A percentile compares a stretch with the other conserved stretches of the same genome.
Evolutionary conservation across 2,888 invertebrate species (phyloP).

Genomic region (Mesorhabditis sp.): DNA sequence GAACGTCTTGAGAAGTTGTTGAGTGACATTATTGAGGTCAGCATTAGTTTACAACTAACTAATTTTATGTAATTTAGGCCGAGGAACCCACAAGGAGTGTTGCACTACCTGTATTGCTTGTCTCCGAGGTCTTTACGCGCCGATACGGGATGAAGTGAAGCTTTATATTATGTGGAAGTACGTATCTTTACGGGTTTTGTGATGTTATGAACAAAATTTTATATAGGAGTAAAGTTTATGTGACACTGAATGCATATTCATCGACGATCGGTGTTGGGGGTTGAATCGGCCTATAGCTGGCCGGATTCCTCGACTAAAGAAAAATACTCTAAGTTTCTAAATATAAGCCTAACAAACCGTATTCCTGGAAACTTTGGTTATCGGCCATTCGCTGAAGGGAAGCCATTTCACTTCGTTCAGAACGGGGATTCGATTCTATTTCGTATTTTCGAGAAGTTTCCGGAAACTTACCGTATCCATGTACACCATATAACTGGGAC

Average conservation of each 20-base stretch:
- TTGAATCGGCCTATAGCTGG: background rate
- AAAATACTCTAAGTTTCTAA: background rate
- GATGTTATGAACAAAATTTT: background rate
- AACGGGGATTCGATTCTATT: background rate
- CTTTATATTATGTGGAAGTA: too few species aligned
- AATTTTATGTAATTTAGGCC: background rate
- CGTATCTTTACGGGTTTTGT: background rate
- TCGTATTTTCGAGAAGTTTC: background rate
- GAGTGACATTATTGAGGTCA: background rate
- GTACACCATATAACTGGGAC: background rate
- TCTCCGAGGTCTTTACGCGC: background rate
- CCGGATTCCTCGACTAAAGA: slow-evolving; percentile 3
- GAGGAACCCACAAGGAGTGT: background rate
- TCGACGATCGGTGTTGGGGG: background rate
- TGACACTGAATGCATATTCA: background rate
- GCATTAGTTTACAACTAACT: background rate
- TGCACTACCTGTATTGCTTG: background rate
- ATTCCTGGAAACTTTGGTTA: background rate
- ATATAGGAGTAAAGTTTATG: background rate
- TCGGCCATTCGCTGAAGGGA: background rate
- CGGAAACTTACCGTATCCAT: background rate
- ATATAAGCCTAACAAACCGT: background rate
- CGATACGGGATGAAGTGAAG: background rate
- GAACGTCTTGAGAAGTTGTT: background rate
- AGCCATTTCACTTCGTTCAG: background rate